These are phyloP conservation scores for Hyaena hyaena DNA, from an alignment of 2,113 vertebrate genomes.

Conservation along the genomic window DNA sequence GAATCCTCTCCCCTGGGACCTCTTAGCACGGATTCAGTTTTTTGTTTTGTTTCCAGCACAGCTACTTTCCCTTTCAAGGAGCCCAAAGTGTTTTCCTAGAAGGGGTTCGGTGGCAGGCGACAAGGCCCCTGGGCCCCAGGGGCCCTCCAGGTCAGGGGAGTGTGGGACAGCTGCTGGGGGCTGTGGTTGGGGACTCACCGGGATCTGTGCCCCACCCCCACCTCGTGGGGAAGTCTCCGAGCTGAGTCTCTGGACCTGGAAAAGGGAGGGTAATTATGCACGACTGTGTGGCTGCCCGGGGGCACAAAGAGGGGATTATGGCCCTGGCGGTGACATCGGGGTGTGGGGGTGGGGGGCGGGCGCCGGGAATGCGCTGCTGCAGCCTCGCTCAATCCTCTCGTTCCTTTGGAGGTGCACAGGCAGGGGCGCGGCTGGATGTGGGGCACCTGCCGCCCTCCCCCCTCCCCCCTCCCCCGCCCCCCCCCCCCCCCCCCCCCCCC, in stretches of 20 bases:
- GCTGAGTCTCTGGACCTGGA: conserved; percentile 56
- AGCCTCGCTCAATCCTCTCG: conserved; percentile 81
- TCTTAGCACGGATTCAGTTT: neutral
- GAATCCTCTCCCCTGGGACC: neutral
- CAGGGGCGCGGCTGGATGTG: no score
- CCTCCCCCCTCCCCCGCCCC: no score
- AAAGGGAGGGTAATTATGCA: conserved; percentile 73
- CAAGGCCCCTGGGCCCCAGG: neutral
- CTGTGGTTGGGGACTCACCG: neutral
- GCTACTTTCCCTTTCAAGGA: conserved; percentile 41
- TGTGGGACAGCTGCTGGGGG: neutral
- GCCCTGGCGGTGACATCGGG: conserved; percentile 65
- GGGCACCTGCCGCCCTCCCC: no score
- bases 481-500: no score
- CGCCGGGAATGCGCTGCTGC: conserved; percentile 74
- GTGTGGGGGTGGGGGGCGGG: neutral
- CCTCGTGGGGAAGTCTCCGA: neutral
- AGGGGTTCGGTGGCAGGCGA: neutral
- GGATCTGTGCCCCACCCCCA: neutral
- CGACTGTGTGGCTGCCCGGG: neutral
- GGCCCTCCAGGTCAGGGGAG: neutral
- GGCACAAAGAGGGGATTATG: conserved; percentile 79
- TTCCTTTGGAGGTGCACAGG: conserved; percentile 75
- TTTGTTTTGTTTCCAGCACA: neutral
- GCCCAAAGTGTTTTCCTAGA: neutral